Conservation (phyloP, 2,888 invertebrate species). For the Caenorhabditis sinica region DNA sequence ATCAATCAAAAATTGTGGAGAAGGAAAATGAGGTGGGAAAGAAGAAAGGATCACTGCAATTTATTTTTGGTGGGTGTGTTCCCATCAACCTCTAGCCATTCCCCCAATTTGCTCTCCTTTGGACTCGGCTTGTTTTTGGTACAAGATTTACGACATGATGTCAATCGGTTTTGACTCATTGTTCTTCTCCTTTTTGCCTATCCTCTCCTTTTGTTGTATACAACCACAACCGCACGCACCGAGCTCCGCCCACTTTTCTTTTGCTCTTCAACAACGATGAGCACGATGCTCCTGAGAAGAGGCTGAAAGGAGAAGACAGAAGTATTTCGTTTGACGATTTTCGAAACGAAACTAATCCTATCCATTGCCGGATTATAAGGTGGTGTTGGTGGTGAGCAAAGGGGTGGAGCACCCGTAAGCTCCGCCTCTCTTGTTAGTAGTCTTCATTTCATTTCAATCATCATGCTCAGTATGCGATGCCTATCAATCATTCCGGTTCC, state of each 20-base stretch:
- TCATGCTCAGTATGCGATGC: neutral
- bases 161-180: slow-evolving; percentile 54
- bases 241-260: slow-evolving; percentile 13
- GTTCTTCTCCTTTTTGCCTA: slow-evolving; percentile 18
- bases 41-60: slow-evolving; percentile 21
- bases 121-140: slow-evolving; percentile 29
- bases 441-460: slow-evolving; percentile 31
- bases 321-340: slow-evolving; percentile 27
- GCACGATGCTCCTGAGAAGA: neutral
- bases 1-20: neutral
- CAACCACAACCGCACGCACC: neutral
- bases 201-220: slow-evolving; percentile 25
- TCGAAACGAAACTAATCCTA: slow-evolving; percentile 48
- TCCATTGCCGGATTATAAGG: slow-evolving; percentile 45
- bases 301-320: neutral
- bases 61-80: neutral
- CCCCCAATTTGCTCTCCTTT: neutral
- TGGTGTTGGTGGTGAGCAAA: neutral
- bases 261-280: neutral
- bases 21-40: neutral
- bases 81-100: no score
- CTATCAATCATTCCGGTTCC: slow-evolving; percentile 31
- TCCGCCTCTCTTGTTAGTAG: slow-evolving; percentile 21
- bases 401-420: neutral
- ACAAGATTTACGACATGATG: slow-evolving; percentile 62